Base-by-base conservation (phyloP, 2,113 vertebrate species). In the Alectura lathami region DNA sequence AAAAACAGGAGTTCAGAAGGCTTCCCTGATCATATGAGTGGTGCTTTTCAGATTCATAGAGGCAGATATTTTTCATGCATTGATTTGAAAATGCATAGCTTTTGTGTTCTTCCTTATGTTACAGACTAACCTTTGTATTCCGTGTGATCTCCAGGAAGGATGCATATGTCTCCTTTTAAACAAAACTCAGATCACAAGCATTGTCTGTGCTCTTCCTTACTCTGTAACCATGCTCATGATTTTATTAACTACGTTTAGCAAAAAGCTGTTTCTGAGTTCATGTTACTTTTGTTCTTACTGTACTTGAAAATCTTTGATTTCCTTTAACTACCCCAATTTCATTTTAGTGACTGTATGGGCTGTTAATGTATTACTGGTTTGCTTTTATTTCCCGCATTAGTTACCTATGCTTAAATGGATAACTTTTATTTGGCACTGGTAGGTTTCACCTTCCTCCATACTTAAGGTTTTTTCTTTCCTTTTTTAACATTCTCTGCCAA, bases 131-230 rank as follows among this genome's bases (percentile, higher is more conserved):
- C 20, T 91, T 43, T 34, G 36, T 42, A 16, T 23, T 57, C 29
- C 0, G 0, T 53, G 18, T 30, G 56, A 36, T 12, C 47, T 36
- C 38, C 24, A 75, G 30, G 20, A 24, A 67, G 56, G 17, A 62
- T 30, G 73, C 42, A 11, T 0, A 0, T 3, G 2, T 38, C 4
- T 26, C 32, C 82, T 9, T 17, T 78, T 21, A 27, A 45, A 76
- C 50, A 45, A 62, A 17, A 38, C 62, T 3, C 23, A 53, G 4
- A 40, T 62, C 40, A 60, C n/a, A 36, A 1, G 2, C 42, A 50
- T 63, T 42, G 66, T 26, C 42, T 70, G 27, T 60, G 5, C 23
- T 86, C 67, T 67, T 74, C 9, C 40, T 38, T 54, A 43, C 36
- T 66, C 17, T 54, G 0, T 32, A 27, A 81, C 50, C 24, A 26